Percentiles rank a stretch among this genome's conserved stretches.
Conservation (phyloP, 2,888 invertebrate species). For the Tanypteryx hageni region DNA sequence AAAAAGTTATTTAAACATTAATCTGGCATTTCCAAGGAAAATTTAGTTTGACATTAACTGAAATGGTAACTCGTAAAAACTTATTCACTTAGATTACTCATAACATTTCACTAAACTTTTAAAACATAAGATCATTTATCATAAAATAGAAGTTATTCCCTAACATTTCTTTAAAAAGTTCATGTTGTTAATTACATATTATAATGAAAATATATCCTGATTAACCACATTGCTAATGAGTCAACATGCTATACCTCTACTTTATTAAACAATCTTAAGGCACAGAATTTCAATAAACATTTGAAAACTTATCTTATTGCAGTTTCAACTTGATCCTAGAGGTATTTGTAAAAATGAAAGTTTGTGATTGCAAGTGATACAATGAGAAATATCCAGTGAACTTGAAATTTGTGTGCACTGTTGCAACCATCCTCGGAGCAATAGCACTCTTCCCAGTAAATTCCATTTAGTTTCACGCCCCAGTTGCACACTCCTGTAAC, state of each 20-base stretch:
- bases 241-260: background rate
- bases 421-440: constrained; percentile 96
- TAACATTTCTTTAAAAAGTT: no score
- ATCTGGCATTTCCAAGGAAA: no score
- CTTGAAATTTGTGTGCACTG: constrained; percentile 67
- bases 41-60: no score
- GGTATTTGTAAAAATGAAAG: background rate
- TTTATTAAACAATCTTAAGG: background rate
- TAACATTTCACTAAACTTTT: no score
- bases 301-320: background rate
- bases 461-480: constrained; percentile 96
- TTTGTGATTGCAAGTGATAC: background rate
- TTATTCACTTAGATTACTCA: no score
- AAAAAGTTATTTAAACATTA: no score
- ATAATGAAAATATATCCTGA: background rate
- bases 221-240: background rate
- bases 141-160: no score
- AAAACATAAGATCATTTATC: no score
- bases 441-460: constrained; percentile 98
- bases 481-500: constrained; percentile 97
- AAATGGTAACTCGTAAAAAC: no score
- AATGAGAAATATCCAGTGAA: constrained; percentile 5
- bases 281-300: background rate
- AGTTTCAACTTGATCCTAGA: background rate
- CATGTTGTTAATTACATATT: no score